Percentiles rank a stretch among this genome's conserved stretches.
Evolutionary conservation across 2,888 invertebrate species (phyloP).

Genomic region (Gandaritis pyraliata): DNA sequence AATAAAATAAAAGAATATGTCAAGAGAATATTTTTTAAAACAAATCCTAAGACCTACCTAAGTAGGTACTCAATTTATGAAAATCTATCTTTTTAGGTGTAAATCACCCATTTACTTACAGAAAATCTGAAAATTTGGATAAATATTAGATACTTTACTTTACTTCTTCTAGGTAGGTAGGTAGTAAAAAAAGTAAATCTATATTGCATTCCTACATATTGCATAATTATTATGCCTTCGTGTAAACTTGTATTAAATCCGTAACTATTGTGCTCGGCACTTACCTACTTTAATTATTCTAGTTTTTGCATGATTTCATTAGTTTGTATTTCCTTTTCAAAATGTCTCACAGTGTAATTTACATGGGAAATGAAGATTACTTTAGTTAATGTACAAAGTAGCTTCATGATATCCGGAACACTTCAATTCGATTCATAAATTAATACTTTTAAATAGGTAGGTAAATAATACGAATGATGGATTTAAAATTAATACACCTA

Average conservation of each 20-base stretch:
- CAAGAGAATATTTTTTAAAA: no score
- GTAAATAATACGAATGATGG: no score
- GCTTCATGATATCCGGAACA: constrained; percentile 25
- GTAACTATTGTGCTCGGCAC: constrained; percentile 30
- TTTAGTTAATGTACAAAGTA: constrained; percentile 23
- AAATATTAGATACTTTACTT: no score
- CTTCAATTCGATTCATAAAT: constrained; percentile 6
- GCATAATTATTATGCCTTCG: neutral
- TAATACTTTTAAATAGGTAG: neutral
- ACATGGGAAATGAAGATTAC: constrained; percentile 34
- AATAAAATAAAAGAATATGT: no score
- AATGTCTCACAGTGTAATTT: constrained; percentile 43
- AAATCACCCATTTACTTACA: no score
- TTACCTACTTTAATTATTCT: constrained; percentile 27
- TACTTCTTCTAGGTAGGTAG: no score
- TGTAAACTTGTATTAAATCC: constrained; percentile 44
- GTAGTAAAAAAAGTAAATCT: no score
- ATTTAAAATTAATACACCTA: neutral
- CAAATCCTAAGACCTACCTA: no score
- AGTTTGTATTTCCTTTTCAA: constrained; percentile 42
- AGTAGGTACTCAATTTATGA: no score
- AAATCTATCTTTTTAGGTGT: no score
- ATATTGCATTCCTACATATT: no score
- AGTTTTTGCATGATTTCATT: constrained; percentile 43
- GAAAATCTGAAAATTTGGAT: no score